Conservation (phyloP, 37 sponge, comb jelly and placozoan genomes). For the Agelas oroides region DNA sequence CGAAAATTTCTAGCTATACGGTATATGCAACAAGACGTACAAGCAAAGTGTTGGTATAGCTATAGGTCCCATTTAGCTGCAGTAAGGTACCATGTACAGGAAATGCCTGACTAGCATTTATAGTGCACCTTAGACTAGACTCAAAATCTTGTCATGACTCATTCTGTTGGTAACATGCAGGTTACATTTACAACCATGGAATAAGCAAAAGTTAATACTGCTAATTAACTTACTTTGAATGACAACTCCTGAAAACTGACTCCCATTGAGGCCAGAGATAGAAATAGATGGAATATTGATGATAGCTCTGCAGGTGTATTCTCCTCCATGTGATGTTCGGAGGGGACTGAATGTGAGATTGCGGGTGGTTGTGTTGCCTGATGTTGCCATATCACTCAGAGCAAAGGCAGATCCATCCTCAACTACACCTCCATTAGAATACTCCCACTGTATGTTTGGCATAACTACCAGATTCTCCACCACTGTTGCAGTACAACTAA, state of each 20-base stretch:
- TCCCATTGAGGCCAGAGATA: not conserved
- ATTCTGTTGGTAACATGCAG: no score
- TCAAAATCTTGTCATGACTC: no score
- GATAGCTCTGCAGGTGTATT: slow-evolving; percentile 42
- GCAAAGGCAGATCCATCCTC: no score
- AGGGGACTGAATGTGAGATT: slow-evolving; percentile 26
- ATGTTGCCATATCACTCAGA: not conserved
- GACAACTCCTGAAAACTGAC: not conserved
- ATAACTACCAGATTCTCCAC: not conserved
- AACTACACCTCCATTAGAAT: not conserved
- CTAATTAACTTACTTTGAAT: slow-evolving; percentile 36
- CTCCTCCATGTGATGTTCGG: slow-evolving; percentile 38
- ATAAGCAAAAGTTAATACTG: no score
- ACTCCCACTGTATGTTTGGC: slow-evolving; percentile 36
- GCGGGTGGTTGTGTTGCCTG: not conserved
- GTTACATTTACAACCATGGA: no score
- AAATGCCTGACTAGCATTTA: no score
- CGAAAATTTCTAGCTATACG: no score
- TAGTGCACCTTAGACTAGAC: no score
- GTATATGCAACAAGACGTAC: no score
- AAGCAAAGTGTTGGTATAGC: no score
- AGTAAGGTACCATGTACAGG: no score
- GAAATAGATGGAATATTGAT: not conserved
- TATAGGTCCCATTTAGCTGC: no score
- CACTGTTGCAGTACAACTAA: slow-evolving; percentile 26